phyloP scores from a whole-genome alignment of 2,113 vertebrate genomes.

The Caracal caracal region DNA sequence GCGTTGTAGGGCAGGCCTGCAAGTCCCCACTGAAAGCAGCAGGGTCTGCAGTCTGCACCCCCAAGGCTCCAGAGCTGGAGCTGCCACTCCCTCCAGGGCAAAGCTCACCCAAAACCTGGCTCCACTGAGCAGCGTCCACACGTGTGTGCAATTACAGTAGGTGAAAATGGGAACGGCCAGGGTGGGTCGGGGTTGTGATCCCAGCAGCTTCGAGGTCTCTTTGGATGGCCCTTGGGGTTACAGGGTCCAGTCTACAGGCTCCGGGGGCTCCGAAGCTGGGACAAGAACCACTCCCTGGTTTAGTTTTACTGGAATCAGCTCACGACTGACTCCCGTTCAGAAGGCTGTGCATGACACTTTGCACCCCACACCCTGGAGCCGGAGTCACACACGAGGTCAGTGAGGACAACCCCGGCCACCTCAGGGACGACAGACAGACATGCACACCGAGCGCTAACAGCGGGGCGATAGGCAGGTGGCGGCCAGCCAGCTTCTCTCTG shows the following conservation, averaged over 20 bases:
- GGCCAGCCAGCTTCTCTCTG: too few relatives aligned
- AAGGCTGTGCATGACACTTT: not conserved
- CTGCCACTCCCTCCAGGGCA: not conserved
- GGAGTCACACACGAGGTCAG: not conserved
- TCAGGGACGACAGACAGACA: not conserved
- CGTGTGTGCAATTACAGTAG: rapidly evolving
- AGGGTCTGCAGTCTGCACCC: not conserved
- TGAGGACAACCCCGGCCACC: not conserved
- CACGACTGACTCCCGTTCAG: rapidly evolving
- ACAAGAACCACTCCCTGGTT: not conserved
- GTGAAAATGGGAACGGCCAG: not conserved
- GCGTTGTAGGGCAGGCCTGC: not conserved
- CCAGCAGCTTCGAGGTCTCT: not conserved
- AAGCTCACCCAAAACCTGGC: not conserved
- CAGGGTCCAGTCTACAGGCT: not conserved
- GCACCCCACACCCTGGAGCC: not conserved
- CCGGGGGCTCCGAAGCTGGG: not conserved
- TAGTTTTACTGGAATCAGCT: not conserved
- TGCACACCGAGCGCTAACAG: too few relatives aligned
- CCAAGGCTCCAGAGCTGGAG: not conserved
- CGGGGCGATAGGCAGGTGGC: too few relatives aligned
- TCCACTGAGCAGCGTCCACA: not conserved
- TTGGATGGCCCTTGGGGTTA: too few relatives aligned
- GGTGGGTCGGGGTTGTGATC: not conserved
- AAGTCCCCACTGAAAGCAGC: not conserved